A percentile compares a stretch with the other conserved stretches of the same genome.
Conservation (phyloP, 2,113 vertebrate species). For the Zapus hudsonius region DNA sequence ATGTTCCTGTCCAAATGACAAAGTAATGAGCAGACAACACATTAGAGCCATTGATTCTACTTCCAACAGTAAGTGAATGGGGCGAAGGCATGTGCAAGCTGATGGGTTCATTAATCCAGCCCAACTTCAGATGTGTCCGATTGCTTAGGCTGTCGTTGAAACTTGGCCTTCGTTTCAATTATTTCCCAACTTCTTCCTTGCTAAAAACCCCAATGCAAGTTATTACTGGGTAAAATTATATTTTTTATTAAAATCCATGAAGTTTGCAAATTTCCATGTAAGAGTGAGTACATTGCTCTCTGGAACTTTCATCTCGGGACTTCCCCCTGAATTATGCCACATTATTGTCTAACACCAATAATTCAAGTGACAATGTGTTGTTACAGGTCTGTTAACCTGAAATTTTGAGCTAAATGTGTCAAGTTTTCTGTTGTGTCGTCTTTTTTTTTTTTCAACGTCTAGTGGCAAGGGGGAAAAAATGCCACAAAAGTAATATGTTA, state of each 20-base stretch:
- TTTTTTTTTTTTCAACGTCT: background rate
- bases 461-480: conserved; percentile 30
- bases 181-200: background rate
- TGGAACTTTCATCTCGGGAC: conserved; percentile 53
- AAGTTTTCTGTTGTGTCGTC: conserved; percentile 54
- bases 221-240: conserved; percentile 33
- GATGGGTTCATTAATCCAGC: background rate
- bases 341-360: conserved; percentile 77
- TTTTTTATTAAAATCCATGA: conserved; percentile 18
- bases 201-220: background rate
- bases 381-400: conserved; percentile 74
- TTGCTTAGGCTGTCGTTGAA: background rate
- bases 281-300: conserved; percentile 12
- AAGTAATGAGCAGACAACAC: background rate
- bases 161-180: background rate
- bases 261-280: background rate
- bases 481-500: conserved; percentile 56
- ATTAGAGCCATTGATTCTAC: background rate
- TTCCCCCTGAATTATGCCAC: conserved; percentile 70
- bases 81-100: background rate
- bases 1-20: background rate
- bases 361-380: conserved; percentile 75
- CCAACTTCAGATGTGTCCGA: background rate
- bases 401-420: conserved; percentile 77
- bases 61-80: background rate